Evolutionary conservation across 2,113 vertebrate genomes (phyloP).

Genomic region (Gavialis gangeticus): DNA sequence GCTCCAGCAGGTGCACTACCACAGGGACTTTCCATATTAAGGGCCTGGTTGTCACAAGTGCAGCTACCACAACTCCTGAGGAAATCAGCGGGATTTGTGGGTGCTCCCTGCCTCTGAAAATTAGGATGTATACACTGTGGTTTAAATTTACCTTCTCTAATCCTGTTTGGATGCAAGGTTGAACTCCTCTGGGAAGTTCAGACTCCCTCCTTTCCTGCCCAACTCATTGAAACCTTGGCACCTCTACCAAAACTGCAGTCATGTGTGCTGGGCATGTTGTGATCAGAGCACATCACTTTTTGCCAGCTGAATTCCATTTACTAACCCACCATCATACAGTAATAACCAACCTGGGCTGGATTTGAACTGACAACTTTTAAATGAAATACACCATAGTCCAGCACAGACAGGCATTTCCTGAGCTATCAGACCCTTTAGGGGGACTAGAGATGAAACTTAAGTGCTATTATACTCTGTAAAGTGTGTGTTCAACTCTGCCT

Average conservation of each 20-base stretch:
- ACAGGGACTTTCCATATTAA: neutral
- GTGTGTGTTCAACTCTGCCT: neutral
- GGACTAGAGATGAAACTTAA: neutral
- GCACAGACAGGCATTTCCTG: neutral
- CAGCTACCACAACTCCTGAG: neutral
- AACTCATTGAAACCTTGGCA: neutral
- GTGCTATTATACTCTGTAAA: neutral
- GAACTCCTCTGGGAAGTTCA: accelerated
- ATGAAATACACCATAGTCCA: neutral
- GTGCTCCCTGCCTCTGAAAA: neutral
- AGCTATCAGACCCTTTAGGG: neutral
- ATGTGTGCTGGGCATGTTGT: accelerated
- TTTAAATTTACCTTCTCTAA: neutral
- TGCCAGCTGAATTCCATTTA: neutral
- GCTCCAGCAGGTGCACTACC: neutral
- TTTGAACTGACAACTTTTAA: neutral
- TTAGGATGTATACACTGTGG: neutral
- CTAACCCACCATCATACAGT: accelerated
- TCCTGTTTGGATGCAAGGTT: neutral
- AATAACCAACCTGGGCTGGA: neutral
- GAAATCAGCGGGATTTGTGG: neutral
- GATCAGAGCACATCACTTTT: neutral
- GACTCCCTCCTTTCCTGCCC: neutral
- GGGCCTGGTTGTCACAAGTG: neutral
- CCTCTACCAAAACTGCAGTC: neutral